Evolutionary conservation across 2,888 invertebrate genomes (phyloP), one percentile per base, ranked within the genome.

Genomic region (Cosmopolites sordidus): DNA sequence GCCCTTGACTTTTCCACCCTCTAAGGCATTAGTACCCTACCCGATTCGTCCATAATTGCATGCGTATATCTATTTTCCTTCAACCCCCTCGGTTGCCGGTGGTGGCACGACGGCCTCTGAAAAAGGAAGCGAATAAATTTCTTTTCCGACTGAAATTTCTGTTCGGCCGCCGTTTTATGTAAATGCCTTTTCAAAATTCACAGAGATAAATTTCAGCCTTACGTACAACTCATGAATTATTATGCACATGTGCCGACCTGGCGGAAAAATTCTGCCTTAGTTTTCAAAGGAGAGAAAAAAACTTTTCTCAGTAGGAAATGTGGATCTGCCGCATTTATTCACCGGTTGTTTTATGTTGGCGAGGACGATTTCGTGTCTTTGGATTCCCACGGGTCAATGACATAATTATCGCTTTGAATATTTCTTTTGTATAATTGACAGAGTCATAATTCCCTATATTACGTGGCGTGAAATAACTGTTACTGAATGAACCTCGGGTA

Each of bases 131-230:
- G 50, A 56, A 52, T 52, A 52, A 56, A 56, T 52, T 56, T 52
- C 48, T 52, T 56, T 56, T 52, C 41, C n/a, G 30, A 16, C 18
- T 17, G 56, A 48, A 56, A 52, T 45, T 50, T 48, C 51, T 53
- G 49, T 58, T 58, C 56, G 48, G 59, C 54, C 59, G 41, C 59
- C 58, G 60, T 55, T 51, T 55, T 58, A 58, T 58, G 58, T 43
- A 55, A 58, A 58, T 58, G 38, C 30, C 43, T 18, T 51, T 58
- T 58, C 48, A 46, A 54, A 56, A 57, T 58, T 43, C 54, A 51
- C 42, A 46, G 42, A 55, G 29, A 58, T 58, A 58, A 58, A 58
- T 58, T 58, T 58, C 17, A 15, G 40, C 40, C 14, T 16, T 40
- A 33, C 12, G 12, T 33, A 33, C 33, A 33, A 4, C 33, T 33